A percentile compares a stretch with the other conserved stretches of the same genome.
Evolutionary conservation across 2,797 vertebrate genomes (phyloP).

Genomic region (Hypotaenidia okinawae): DNA sequence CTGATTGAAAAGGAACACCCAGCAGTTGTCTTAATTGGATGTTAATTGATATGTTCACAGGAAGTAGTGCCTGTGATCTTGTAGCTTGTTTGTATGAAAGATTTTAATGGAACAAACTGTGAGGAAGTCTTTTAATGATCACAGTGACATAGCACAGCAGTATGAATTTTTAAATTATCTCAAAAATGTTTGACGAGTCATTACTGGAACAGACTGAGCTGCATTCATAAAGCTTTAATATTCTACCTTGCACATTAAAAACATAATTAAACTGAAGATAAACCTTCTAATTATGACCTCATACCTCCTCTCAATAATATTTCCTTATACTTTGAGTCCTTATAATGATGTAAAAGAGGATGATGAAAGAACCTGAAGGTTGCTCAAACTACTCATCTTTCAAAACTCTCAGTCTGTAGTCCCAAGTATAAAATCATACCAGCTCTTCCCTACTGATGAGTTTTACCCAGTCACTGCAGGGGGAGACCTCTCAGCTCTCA

Average conservation of each 20-base stretch:
- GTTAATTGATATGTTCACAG: conserved; percentile 63
- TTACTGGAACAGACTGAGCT: conserved; percentile 29
- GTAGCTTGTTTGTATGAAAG: conserved; percentile 32
- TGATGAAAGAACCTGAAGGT: background rate
- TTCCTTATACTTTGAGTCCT: background rate
- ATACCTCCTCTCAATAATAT: background rate
- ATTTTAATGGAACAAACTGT: background rate
- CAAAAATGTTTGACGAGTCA: conserved; percentile 31
- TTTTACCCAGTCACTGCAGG: background rate
- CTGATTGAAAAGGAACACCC: conserved; percentile 36
- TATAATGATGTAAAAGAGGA: background rate
- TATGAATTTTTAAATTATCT: conserved; percentile 42
- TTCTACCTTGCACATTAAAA: conserved; percentile 18
- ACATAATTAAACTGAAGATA: conserved; percentile 39
- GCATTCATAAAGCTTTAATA: conserved; percentile 30
- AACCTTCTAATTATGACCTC: conserved; percentile 56
- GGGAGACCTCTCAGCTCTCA: background rate
- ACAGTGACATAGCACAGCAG: background rate
- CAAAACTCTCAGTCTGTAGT: background rate
- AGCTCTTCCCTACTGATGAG: background rate
- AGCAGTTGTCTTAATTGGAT: conserved; percentile 49
- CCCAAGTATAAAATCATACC: background rate
- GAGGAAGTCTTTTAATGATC: background rate
- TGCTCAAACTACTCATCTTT: background rate
- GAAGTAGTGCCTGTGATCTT: conserved; percentile 50